Conservation (phyloP, 2,113 vertebrate species). For the Parus major region DNA sequence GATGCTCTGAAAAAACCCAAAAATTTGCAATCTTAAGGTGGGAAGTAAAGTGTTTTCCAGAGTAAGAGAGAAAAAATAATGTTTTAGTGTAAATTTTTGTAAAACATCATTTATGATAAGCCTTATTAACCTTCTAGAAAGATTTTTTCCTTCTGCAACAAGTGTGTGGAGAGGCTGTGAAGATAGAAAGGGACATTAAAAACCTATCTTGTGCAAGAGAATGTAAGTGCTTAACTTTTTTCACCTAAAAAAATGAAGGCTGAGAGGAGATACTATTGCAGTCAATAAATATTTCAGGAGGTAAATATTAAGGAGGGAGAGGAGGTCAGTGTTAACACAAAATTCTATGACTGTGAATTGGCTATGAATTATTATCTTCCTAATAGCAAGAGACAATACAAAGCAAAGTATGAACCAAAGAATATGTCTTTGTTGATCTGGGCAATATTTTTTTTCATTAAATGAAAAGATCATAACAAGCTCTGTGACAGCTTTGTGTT, state of each 20-base stretch:
- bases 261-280: background rate
- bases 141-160: background rate
- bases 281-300: background rate
- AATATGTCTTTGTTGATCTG: background rate
- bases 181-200: background rate
- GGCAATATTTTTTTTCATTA: background rate
- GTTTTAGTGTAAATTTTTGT: background rate
- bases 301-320: background rate
- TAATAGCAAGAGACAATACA: background rate
- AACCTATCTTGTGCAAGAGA: background rate
- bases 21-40: background rate
- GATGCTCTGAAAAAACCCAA: background rate
- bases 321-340: background rate
- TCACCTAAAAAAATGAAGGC: background rate
- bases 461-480: background rate
- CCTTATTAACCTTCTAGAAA: background rate
- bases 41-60: background rate
- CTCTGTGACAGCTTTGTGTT: background rate
- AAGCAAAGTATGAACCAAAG: background rate
- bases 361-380: background rate
- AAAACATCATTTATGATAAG: background rate
- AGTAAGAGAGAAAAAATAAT: background rate
- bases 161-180: background rate
- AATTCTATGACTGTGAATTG: background rate
- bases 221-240: background rate